phyloP scores from a whole-genome alignment of 2,797 vertebrate genomes.

The Chelidonichthys spinosus region DNA sequence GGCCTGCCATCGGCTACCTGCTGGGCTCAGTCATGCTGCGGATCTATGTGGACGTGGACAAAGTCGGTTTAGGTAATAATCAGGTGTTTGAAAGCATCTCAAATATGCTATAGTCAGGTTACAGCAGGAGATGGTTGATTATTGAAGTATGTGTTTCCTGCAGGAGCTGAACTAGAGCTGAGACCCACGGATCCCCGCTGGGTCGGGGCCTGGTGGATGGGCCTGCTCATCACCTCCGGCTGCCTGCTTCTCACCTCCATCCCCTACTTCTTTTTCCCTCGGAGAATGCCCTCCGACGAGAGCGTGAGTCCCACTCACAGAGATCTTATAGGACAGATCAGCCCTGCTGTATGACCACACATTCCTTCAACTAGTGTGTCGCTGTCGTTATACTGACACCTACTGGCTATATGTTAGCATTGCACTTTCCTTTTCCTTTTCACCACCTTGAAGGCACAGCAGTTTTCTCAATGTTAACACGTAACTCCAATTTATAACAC shows the following conservation, averaged over 20 bases:
- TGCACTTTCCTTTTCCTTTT: constrained; percentile 22
- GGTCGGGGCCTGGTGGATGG: constrained; percentile 99
- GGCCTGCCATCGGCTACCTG: constrained; percentile 94
- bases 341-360: background rate
- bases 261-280: constrained; percentile 97
- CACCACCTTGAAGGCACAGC: background rate
- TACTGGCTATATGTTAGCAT: constrained; percentile 33
- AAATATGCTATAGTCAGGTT: background rate
- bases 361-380: background rate
- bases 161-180: constrained; percentile 81
- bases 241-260: constrained; percentile 90
- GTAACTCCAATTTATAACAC: background rate
- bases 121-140: background rate
- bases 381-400: constrained; percentile 57
- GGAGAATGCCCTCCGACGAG: constrained; percentile 67
- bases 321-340: background rate
- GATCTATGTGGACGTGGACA: constrained; percentile 93
- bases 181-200: constrained; percentile 88
- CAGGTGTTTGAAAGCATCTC: background rate
- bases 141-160: background rate
- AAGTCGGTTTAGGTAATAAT: constrained; percentile 79
- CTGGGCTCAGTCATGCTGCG: constrained; percentile 89
- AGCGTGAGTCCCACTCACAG: constrained; percentile 60
- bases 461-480: background rate
- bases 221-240: constrained; percentile 89